Base-by-base conservation (phyloP, 2,888 invertebrate genomes). In the Chloroclystis v-ata region DNA sequence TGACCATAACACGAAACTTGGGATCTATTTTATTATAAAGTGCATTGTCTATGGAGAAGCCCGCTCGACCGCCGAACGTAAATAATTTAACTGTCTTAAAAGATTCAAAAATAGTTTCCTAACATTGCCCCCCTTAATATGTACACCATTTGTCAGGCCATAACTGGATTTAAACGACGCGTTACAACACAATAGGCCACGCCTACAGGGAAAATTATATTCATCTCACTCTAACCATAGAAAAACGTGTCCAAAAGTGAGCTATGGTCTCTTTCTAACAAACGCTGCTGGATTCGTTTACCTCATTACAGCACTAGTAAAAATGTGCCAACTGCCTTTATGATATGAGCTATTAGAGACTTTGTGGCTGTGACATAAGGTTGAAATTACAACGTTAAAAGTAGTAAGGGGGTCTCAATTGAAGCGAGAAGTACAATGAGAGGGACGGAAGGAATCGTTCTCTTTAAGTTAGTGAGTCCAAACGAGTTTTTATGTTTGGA, bases 81-180 rank as follows among this genome's bases (percentile, higher is more conserved):
- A 87, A 87, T 86, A 86, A 86, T 87, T 86, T 85, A 87, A 83
- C 82, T 83, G 85, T 87, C 86, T 87, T 87, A 87, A 87, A 87
- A 87, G 86, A 87, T 87, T 87, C 87, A 87, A 87, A 87, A 87
- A 87, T 87, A 87, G 87, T 87, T 84, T 86, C 78, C 85, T 85
- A 83, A 85, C 86, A 83, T 83, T 82, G 82, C 86, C 87, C 85
- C 83, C 84, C 82, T 80, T 84, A 84, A 86, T 86, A 85, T 84
- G 85, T 84, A 82, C 82, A 85, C 87, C 87, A 86, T 87, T 87
- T 87, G 85, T 85, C 87, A 86, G 87, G 69, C 84, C 82, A 83
- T 87, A 87, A 87, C 87, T 84, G 78, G 83, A 86, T 87, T 87
- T 87, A 85, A 87, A 84, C 79, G 78, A 73, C 70, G 73, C 82